A percentile compares a stretch with the other conserved stretches of the same genome.
Evolutionary conservation across 2,888 invertebrate genomes (phyloP).

Genomic region (Teinopalpus imperialis): DNA sequence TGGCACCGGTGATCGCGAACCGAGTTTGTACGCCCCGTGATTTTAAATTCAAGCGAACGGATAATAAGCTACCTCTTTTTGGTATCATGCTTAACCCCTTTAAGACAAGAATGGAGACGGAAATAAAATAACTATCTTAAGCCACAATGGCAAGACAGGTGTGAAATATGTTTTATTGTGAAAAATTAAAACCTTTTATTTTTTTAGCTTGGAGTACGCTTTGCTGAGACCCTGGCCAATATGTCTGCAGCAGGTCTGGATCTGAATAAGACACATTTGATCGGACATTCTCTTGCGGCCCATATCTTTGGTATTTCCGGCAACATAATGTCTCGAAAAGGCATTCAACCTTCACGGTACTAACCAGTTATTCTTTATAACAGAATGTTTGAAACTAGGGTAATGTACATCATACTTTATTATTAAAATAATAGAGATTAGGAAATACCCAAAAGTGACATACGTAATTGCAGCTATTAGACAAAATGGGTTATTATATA

Average conservation of each 20-base stretch:
- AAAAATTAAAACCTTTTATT: background rate
- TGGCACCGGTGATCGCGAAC: no score
- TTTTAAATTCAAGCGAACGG: no score
- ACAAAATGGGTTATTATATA: conserved; percentile 2
- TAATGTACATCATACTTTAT: background rate
- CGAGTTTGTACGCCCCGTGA: no score
- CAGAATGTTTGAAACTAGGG: background rate
- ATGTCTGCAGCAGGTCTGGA: conserved; percentile 53
- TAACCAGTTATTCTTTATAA: conserved; percentile 21
- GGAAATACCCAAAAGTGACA: conserved; percentile 1
- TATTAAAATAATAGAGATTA: background rate
- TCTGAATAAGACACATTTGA: conserved; percentile 57
- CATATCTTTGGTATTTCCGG: conserved; percentile 67
- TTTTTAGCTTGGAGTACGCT: conserved; percentile 49
- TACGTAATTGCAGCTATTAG: conserved; percentile 6
- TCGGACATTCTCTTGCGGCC: conserved; percentile 71
- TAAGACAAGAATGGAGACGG: no score
- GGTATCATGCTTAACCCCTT: no score
- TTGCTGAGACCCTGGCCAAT: conserved; percentile 50
- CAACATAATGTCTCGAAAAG: conserved; percentile 47
- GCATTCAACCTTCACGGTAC: conserved; percentile 56
- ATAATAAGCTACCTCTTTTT: no score
- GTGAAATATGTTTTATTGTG: no score
- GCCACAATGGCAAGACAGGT: no score
- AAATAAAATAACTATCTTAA: no score